A percentile compares a stretch with the other conserved stretches of the same genome.
Conservation (phyloP, 2,113 vertebrate species). For the Sprattus sprattus region DNA sequence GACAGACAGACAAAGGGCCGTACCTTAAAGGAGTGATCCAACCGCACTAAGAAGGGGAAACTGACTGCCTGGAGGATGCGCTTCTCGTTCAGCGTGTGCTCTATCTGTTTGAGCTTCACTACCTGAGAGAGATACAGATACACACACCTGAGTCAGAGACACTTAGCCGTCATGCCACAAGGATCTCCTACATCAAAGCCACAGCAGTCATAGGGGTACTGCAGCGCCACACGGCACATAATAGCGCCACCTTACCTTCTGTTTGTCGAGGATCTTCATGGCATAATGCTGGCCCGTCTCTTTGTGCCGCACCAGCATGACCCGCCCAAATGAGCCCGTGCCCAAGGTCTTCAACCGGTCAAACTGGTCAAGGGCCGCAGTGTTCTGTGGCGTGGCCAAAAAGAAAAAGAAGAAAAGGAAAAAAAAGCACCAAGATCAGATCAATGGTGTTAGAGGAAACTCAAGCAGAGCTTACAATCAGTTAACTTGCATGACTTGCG, state of each 20-base stretch:
- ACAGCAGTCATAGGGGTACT: background rate
- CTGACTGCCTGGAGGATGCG: constrained; percentile 90
- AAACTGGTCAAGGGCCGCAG: constrained; percentile 86
- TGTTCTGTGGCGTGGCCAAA: constrained; percentile 73
- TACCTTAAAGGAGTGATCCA: constrained; percentile 94
- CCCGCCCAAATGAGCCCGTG: constrained; percentile 89
- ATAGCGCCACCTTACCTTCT: constrained; percentile 74
- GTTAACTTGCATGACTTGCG: no score
- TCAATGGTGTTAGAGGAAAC: background rate
- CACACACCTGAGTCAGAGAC: background rate
- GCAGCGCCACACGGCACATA: background rate
- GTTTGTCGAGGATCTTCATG: constrained; percentile 97
- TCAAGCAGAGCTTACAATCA: no score
- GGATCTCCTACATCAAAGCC: background rate
- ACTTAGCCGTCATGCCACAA: background rate
- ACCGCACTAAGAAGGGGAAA: constrained; percentile 88
- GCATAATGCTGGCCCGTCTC: constrained; percentile 85
- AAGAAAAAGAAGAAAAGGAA: background rate
- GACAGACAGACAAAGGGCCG: background rate
- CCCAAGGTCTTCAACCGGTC: constrained; percentile 91
- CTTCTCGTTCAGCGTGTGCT: constrained; percentile 93
- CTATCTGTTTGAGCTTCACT: constrained; percentile 94
- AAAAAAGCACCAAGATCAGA: background rate
- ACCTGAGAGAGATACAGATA: constrained; percentile 64
- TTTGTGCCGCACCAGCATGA: constrained; percentile 91